Percentiles rank a stretch among this genome's conserved stretches.
Evolutionary conservation across 2,113 vertebrate genomes (phyloP).

Genomic region (Amblyornis subalaris): DNA sequence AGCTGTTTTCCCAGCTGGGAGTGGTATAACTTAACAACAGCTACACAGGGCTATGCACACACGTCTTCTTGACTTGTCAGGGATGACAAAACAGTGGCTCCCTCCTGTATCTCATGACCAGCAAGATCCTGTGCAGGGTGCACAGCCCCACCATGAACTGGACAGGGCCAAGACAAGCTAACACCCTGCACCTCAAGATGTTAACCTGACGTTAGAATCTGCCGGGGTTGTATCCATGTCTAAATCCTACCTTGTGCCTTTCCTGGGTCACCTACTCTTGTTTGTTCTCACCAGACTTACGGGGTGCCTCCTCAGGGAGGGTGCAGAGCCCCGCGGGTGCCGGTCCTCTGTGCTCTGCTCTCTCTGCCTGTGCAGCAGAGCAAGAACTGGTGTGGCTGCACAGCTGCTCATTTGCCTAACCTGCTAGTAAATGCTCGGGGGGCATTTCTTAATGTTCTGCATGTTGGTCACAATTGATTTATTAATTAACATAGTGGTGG

Average conservation of each 20-base stretch:
- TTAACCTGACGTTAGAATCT: background rate
- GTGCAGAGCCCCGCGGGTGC: accelerated
- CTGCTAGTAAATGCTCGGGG: background rate
- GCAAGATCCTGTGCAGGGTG: background rate
- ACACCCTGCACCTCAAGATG: background rate
- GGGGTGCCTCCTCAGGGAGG: background rate
- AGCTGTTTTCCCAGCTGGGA: background rate
- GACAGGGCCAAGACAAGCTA: background rate
- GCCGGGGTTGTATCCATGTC: background rate
- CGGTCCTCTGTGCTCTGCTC: accelerated
- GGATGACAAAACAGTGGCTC: background rate
- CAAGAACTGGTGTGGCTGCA: background rate
- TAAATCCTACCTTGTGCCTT: background rate
- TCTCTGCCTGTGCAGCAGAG: constrained; percentile 1
- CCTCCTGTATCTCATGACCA: background rate
- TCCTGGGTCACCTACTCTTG: background rate
- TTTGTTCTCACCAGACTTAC: accelerated
- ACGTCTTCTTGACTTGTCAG: background rate
- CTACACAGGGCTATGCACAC: background rate
- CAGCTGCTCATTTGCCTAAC: constrained; percentile 64
- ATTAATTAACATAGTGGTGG: constrained; percentile 3
- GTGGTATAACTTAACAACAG: background rate
- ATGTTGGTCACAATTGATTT: constrained; percentile 23
- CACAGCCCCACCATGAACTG: background rate
- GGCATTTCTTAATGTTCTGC: constrained; percentile 24